These are phyloP conservation scores for Sinotaia quadrata DNA, from an alignment of 2,888 invertebrate genomes.

Conservation along the genomic window DNA sequence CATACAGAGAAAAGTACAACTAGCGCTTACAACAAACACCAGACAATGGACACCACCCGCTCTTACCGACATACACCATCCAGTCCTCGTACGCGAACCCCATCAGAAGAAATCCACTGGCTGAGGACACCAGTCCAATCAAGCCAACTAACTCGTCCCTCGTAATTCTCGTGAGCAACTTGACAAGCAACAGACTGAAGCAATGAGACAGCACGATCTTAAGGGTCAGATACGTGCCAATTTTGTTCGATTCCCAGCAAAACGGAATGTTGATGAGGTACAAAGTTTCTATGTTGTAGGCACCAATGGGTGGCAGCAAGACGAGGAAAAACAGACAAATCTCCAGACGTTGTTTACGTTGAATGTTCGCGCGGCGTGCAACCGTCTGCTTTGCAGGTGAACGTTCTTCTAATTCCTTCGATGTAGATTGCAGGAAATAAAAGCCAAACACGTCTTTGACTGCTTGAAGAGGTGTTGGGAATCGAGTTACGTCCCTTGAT, in stretches of 20 bases:
- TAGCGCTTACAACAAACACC: neutral
- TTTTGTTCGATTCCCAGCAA: conserved; percentile 3
- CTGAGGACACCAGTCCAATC: conserved; percentile 7
- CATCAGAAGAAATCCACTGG: neutral
- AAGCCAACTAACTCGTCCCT: neutral
- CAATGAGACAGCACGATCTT: neutral
- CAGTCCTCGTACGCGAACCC: neutral
- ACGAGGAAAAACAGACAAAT: neutral
- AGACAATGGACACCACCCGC: neutral
- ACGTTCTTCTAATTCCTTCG: neutral
- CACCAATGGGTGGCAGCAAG: neutral
- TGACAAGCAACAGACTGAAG: neutral
- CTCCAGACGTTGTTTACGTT: neutral
- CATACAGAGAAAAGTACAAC: too few relatives aligned
- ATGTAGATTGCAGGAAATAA: neutral
- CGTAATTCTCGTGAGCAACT: neutral
- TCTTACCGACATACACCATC: conserved; percentile 7
- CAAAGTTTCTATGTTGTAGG: neutral
- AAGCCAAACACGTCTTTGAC: conserved; percentile 2
- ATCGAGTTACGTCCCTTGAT: neutral
- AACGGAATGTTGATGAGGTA: conserved; percentile 12
- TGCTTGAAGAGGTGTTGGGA: neutral
- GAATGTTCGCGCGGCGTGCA: neutral
- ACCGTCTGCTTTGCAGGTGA: neutral
- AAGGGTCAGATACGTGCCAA: neutral